These are phyloP conservation scores for Neolamprologus sp. DNA, from an alignment of 2,113 vertebrate genomes.

Conservation along the genomic window DNA sequence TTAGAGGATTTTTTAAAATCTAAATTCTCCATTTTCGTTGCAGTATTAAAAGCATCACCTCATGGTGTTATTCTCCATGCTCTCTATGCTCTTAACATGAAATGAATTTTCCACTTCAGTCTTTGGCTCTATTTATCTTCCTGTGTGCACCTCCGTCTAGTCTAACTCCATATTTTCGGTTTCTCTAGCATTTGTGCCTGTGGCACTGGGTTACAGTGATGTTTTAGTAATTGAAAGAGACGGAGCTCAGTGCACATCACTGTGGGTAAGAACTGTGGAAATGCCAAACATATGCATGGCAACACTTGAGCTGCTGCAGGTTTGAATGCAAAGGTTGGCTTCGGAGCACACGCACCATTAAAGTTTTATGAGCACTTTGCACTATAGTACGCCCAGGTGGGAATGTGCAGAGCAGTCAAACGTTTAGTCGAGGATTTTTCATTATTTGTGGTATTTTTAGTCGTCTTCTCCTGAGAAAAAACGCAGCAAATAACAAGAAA, in stretches of 20 bases:
- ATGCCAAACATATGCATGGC: neutral
- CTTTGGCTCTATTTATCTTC: neutral
- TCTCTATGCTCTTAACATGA: neutral
- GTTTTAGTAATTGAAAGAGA: neutral
- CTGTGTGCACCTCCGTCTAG: neutral
- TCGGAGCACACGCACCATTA: neutral
- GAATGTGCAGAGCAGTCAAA: neutral
- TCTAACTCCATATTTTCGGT: neutral
- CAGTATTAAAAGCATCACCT: neutral
- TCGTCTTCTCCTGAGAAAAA: neutral
- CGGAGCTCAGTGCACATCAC: neutral
- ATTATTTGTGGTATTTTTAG: neutral
- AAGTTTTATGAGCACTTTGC: neutral
- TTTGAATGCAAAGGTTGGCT: neutral
- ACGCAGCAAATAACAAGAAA: neutral
- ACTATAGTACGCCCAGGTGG: neutral
- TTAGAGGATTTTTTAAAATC: rapidly evolving
- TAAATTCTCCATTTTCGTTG: neutral
- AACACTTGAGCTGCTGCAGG: neutral
- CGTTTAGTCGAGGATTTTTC: neutral
- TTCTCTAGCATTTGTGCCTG: neutral
- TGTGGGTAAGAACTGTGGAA: neutral
- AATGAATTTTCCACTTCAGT: neutral
- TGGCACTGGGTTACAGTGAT: neutral
- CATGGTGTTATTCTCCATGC: neutral